Evolutionary conservation across 2,888 invertebrate species (phyloP), one percentile per base, ranked within the genome.

Genomic region (Stenchaetothrips biformis): DNA sequence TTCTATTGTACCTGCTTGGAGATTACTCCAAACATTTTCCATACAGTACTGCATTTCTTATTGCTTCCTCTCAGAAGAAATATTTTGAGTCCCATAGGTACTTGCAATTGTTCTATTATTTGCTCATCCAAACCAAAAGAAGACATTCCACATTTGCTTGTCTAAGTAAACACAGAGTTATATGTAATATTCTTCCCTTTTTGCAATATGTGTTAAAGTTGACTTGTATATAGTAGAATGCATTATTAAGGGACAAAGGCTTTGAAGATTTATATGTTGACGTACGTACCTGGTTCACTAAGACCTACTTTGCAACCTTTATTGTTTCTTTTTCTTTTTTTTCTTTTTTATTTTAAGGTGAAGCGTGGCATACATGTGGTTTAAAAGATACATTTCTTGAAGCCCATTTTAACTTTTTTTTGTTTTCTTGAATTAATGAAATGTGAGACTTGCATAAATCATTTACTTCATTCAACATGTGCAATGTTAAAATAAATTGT

Each of bases 91-190:
- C 67, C 7, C 11, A 13, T 53, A 25, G 67, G 67, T 74, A 74
- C 67, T 74, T 53, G 53, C 53, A 53, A 53, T 18, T 67, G 67
- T 67, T 67, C 67, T 74, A 74, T 74, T n/a, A 74, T 21, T 11
- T 74, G 67, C 25, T 25, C 67, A 74, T 74, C 11, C 25, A 74
- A 21, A 25, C 11, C 21, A 74, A 74, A 8, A 74, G 67, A 74
- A 74, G 67, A 74, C 67, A 74, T 74, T 74, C 67, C 67, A 25
- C 25, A 74, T 74, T 25, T 74, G 67, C 67, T 74, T 74, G 11
- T 25, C 67, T 25, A 11, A 25, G 67, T 11, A 21, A 25, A 11
- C 8, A 7, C 11, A 21, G 25, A 74, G 67, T 74, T 74, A 9
- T 25, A 11, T 25, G 25, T 7, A 74, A 74, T 7, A 1, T 21